These are phyloP conservation scores for Danio choprae DNA, from an alignment of 2,797 vertebrate genomes.

Conservation along the genomic window DNA sequence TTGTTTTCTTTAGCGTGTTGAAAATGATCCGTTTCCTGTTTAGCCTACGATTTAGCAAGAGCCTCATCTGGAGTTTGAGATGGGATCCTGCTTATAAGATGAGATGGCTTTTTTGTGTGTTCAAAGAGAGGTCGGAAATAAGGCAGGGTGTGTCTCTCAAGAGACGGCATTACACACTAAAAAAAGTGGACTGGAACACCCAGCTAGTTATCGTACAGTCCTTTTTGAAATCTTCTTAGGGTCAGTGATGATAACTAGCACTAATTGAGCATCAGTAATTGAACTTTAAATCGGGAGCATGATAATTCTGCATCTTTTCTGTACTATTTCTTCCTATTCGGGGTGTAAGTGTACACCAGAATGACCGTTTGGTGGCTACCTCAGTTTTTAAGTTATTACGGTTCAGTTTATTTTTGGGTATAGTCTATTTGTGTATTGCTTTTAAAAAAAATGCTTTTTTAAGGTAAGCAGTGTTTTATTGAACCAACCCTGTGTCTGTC, in stretches of 20 bases:
- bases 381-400: too few relatives aligned
- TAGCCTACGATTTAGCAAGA: neutral
- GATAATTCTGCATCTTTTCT: neutral
- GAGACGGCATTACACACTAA: conserved; percentile 5
- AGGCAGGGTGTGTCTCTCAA: conserved; percentile 29
- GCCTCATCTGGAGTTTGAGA: conserved; percentile 3
- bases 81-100: neutral
- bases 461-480: too few relatives aligned
- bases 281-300: neutral
- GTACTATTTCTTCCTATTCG: too few relatives aligned
- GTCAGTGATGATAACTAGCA: neutral
- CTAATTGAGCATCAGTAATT: neutral
- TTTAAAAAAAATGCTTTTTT: too few relatives aligned
- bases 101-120: conserved; percentile 9
- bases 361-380: too few relatives aligned
- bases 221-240: neutral
- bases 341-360: too few relatives aligned
- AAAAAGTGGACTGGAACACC: neutral
- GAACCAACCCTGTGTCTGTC: too few relatives aligned
- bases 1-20: conserved; percentile 30
- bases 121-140: conserved; percentile 9
- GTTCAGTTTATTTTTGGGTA: too few relatives aligned
- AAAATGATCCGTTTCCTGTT: conserved; percentile 17
- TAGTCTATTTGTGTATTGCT: too few relatives aligned
- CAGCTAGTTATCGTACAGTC: conserved; percentile 13